Conservation (phyloP, 2,797 vertebrate genomes). For the Lycodopsis pacificus region DNA sequence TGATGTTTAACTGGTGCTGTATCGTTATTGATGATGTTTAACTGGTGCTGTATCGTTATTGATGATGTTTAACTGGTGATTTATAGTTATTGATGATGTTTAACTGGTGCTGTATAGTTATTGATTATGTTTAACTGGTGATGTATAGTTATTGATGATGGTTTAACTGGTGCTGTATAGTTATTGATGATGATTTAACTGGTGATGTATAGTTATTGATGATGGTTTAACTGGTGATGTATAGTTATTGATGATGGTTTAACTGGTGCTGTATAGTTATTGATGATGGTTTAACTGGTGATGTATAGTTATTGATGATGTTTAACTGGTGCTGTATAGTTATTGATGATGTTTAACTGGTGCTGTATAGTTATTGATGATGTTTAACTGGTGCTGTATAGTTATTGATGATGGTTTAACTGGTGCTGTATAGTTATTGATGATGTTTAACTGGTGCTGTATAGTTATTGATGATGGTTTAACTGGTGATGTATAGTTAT, state of each 20-base stretch:
- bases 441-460: too few species aligned
- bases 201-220: too few species aligned
- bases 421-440: neutral
- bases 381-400: neutral
- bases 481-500: neutral
- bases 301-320: neutral
- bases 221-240: neutral
- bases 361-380: neutral
- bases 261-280: neutral
- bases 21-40: too few species aligned
- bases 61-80: neutral
- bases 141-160: neutral
- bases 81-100: neutral
- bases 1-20: neutral
- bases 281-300: neutral
- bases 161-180: neutral
- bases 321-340: neutral
- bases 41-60: neutral
- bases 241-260: neutral
- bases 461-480: neutral
- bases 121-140: neutral
- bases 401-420: neutral
- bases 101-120: neutral
- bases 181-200: neutral
- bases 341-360: neutral